Base-by-base conservation (phyloP, 2,888 invertebrate genomes). In the Leptogaster cylindrica region DNA sequence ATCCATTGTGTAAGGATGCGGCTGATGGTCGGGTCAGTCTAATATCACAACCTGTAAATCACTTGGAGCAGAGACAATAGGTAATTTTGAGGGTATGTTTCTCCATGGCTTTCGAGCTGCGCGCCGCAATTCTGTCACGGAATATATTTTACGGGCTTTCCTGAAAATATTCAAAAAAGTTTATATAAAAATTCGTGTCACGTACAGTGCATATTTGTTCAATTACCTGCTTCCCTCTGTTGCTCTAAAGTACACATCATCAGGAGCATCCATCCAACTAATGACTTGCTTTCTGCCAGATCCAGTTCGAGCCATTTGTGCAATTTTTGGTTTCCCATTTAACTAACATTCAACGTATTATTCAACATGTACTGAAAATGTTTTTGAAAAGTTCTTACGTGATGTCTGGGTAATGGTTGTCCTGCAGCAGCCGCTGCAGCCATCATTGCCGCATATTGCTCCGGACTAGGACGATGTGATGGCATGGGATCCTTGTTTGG, bases 201-300 rank as follows among this genome's bases (percentile, higher is more conserved):
- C n/a, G n/a, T n/a, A n/a, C n/a, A n/a, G n/a, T n/a, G n/a, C n/a
- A 52, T 10, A 3, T 18, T 27, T 52, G 48, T 18, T 31, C 16
- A 44, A 44, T 85, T 83, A 95, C 96, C 92, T 96, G 83, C 92
- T 92, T 74, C 88, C 86, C 75, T 93, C 92, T 50, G 93, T 94
- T 75, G 95, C 95, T 80, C 92, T 88, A 84, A 95, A 97, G 84
- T 94, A 97, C 72, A 97, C 91, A 84, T 97, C 97, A 80, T 97
- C 97, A 18, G 96, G 96, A 67, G 96, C 96, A 82, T 97, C 97
- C 90, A 95, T 95, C 95, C 95, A 96, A 78, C 95, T 95, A 79
- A 96, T 94, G 75, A 95, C 93, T 83, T 94, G 95, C 77, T 95
- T 94, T 55, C 93, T 87, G 28, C 87, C 87, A 68, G 87, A 86